These are phyloP conservation scores for Reinhardtius hippoglossoides DNA, from an alignment of 2,113 vertebrate species.

Conservation along the genomic window DNA sequence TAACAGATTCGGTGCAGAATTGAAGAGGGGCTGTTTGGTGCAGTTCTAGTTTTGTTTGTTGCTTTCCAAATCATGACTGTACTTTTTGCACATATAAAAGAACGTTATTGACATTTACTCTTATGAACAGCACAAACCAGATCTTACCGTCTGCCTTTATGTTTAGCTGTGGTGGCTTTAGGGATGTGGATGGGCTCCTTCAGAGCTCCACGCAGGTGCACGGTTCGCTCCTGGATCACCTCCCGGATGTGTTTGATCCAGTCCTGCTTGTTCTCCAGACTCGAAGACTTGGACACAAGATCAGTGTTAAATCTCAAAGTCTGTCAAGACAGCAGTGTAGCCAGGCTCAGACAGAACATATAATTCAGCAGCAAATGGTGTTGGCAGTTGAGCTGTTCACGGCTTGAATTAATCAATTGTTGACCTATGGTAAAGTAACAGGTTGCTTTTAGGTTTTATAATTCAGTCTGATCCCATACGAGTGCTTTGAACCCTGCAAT, in stretches of 20 bases:
- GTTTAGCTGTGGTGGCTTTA: conserved; percentile 91
- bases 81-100: too few species aligned
- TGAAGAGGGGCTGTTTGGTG: too few species aligned
- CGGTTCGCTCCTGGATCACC: conserved; percentile 97
- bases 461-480: conserved; percentile 6
- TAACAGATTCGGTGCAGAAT: too few species aligned
- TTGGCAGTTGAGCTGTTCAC: background rate
- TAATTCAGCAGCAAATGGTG: too few species aligned
- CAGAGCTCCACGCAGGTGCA: conserved; percentile 96
- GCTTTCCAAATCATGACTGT: too few species aligned
- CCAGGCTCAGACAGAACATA: too few species aligned
- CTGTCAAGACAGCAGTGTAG: too few species aligned
- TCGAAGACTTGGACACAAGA: conserved; percentile 87
- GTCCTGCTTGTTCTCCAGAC: conserved; percentile 99
- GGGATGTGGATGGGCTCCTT: conserved; percentile 99
- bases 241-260: conserved; percentile 99
- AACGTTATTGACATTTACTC: background rate
- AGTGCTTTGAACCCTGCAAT: conserved; percentile 30
- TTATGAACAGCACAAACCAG: background rate
- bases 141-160: conserved; percentile 91
- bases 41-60: too few species aligned
- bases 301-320: background rate
- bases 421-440: conserved; percentile 2
- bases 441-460: conserved; percentile 1
- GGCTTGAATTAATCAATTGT: background rate